These are phyloP conservation scores for Illadopsis cleaveri DNA, from an alignment of 2,113 vertebrate species.

Conservation along the genomic window DNA sequence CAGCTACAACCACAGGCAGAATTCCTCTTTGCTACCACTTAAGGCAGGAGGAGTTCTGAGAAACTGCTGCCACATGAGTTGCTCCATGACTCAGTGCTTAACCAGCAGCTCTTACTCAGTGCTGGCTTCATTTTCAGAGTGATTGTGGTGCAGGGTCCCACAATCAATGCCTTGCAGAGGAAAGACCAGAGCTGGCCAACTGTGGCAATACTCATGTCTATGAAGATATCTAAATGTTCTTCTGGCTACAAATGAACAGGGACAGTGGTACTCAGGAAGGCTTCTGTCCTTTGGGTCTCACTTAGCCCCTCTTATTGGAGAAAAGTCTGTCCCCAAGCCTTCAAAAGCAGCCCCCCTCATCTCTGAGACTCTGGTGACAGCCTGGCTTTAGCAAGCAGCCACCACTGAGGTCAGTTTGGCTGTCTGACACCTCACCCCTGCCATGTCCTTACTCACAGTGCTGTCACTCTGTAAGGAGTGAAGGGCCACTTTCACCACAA, in stretches of 20 bases:
- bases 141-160: neutral
- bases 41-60: slow-evolving; percentile 25
- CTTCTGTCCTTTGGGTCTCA: neutral
- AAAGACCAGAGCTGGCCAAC: neutral
- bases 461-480: fast-evolving
- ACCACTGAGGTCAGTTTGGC: neutral
- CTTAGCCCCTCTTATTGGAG: neutral
- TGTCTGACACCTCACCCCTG: neutral
- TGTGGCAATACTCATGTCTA: neutral
- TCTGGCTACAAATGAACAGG: neutral
- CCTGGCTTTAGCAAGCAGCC: neutral
- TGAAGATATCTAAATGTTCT: neutral
- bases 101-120: neutral
- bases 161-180: neutral
- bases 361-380: neutral
- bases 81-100: neutral
- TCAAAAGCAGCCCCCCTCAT: neutral
- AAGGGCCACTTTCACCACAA: neutral
- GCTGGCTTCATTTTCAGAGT: neutral
- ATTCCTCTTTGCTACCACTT: slow-evolving; percentile 32
- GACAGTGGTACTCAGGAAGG: neutral
- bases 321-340: neutral
- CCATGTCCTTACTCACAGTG: neutral
- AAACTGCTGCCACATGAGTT: slow-evolving; percentile 18
- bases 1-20: neutral